These are phyloP conservation scores for Drosophila helvetica DNA, from an alignment of 2,888 invertebrate species.

Conservation along the genomic window DNA sequence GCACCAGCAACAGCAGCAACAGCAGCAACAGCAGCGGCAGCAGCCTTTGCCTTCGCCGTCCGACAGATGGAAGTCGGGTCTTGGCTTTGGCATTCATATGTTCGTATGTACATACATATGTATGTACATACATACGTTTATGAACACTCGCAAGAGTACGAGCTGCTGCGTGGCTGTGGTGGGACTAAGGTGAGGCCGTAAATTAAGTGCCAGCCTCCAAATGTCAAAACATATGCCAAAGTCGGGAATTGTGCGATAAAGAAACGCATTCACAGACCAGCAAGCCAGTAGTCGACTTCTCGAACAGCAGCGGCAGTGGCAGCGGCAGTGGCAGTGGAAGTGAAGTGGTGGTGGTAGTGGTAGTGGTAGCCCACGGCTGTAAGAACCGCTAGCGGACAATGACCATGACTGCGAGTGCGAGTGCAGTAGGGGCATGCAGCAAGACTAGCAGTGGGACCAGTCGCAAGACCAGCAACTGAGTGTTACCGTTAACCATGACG, in stretches of 20 bases:
- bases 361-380: conserved; percentile 25
- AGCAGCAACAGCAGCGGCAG: too few species aligned
- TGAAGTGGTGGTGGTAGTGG: too few species aligned
- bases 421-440: conserved; percentile 74
- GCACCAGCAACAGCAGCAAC: background rate
- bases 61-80: background rate
- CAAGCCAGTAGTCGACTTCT: conserved; percentile 5
- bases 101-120: background rate
- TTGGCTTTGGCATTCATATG: conserved; percentile 7
- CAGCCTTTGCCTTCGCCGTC: background rate
- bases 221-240: conserved; percentile 65
- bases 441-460: conserved; percentile 7
- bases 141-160: background rate
- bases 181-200: conserved; percentile 61
- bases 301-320: background rate
- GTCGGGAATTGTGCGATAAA: conserved; percentile 51
- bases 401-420: conserved; percentile 92
- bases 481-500: conserved; percentile 43
- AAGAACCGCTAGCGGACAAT: conserved; percentile 64
- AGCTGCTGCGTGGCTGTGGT: background rate
- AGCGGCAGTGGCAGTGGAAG: too few species aligned
- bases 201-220: conserved; percentile 69
- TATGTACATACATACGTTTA: too few species aligned
- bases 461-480: conserved; percentile 27
- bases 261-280: conserved; percentile 24